Conservation (phyloP, 2,113 vertebrate species). For the Variabilichromis moorii region DNA sequence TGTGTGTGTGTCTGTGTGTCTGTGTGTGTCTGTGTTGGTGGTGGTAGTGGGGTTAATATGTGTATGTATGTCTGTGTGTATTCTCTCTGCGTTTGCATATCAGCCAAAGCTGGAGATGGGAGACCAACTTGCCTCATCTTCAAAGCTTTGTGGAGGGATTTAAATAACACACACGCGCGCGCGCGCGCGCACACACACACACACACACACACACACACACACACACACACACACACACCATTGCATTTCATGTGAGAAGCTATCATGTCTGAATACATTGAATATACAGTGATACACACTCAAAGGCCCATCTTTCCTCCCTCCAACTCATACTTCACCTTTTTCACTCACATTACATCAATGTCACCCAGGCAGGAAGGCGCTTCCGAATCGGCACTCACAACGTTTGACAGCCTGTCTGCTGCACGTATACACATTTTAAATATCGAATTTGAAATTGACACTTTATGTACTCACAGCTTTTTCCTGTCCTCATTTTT, state of each 20-base stretch:
- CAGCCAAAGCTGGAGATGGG: slow-evolving; percentile 50
- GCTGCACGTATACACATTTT: background rate
- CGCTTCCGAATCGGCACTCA: background rate
- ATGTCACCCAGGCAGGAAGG: slow-evolving; percentile 3
- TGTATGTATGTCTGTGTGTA: slow-evolving; percentile 27
- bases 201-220: background rate
- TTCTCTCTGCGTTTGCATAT: slow-evolving; percentile 47
- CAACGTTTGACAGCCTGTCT: background rate
- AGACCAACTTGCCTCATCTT: slow-evolving; percentile 50
- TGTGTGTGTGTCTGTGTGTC: background rate
- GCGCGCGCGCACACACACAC: background rate
- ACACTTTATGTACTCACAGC: background rate
- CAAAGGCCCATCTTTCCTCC: background rate
- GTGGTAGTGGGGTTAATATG: background rate
- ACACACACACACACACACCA: background rate
- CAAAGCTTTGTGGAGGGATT: slow-evolving; percentile 51
- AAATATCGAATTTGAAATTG: background rate
- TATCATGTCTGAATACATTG: slow-evolving; percentile 51
- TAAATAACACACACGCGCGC: slow-evolving; percentile 14
- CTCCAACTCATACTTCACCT: slow-evolving; percentile 3
- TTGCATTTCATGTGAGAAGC: slow-evolving; percentile 38
- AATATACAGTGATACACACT: slow-evolving; percentile 38
- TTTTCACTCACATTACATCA: slow-evolving; percentile 23
- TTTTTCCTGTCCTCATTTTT: background rate
- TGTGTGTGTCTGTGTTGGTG: background rate